Percentiles rank a stretch among this genome's conserved stretches.
Evolutionary conservation across 2,797 vertebrate species (phyloP).

Genomic region (Enteromius viviparus): DNA sequence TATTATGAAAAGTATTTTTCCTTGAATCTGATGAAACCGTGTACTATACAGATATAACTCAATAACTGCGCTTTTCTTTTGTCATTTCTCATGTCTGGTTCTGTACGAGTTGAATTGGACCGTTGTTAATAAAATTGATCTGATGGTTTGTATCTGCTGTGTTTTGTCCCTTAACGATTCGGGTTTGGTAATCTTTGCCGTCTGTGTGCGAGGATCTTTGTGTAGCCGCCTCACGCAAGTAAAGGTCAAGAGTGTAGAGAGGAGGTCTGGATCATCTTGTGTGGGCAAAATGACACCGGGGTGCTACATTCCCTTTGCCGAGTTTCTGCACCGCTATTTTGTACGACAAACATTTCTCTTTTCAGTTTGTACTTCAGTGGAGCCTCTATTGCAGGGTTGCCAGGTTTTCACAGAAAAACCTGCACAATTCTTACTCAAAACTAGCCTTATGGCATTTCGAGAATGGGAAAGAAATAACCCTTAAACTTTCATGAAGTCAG

Average conservation of each 20-base stretch:
- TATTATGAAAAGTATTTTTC: constrained; percentile 62
- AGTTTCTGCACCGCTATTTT: not conserved
- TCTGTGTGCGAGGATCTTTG: not conserved
- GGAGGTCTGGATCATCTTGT: constrained; percentile 23
- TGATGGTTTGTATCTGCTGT: constrained; percentile 81
- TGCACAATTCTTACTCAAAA: not conserved
- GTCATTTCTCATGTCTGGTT: constrained; percentile 65
- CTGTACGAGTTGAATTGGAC: constrained; percentile 87
- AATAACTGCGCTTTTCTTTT: constrained; percentile 75
- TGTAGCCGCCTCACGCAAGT: not conserved
- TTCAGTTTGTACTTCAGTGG: not conserved
- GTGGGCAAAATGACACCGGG: constrained; percentile 38
- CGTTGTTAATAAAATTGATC: constrained; percentile 87
- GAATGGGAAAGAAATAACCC: too few relatives aligned
- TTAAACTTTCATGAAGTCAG: too few relatives aligned
- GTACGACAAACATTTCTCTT: not conserved
- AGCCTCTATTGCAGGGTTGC: not conserved
- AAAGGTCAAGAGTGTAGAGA: not conserved
- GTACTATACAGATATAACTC: constrained; percentile 81
- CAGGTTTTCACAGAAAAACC: not conserved
- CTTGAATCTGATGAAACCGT: constrained; percentile 79
- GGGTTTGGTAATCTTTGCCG: not conserved
- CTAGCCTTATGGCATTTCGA: too few relatives aligned
- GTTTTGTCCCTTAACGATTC: not conserved
- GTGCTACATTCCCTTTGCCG: constrained; percentile 55